These are phyloP conservation scores for Hafferia zeledoni DNA, from an alignment of 2,797 vertebrate genomes.

Conservation along the genomic window DNA sequence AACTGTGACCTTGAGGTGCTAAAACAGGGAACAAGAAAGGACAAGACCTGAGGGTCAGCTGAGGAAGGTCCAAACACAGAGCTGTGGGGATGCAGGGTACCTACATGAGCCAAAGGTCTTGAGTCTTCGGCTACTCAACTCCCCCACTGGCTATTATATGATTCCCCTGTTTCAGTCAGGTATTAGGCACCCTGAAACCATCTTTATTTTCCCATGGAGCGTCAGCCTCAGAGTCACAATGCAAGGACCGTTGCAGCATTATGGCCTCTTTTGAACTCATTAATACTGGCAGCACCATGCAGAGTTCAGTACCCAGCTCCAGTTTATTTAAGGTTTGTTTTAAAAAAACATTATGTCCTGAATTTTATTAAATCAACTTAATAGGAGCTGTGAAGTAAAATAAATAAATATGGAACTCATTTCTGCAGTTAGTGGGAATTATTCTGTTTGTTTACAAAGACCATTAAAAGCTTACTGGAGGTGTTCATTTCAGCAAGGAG, in stretches of 20 bases:
- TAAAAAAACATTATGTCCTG: constrained; percentile 44
- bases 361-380: constrained; percentile 74
- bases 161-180: background rate
- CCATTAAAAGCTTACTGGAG: constrained; percentile 64
- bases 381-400: constrained; percentile 66
- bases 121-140: background rate
- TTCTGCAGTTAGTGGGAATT: constrained; percentile 69
- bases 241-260: background rate
- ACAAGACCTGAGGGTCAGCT: background rate
- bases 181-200: background rate
- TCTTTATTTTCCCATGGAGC: background rate
- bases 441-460: constrained; percentile 70
- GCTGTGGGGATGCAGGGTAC: fast-evolving
- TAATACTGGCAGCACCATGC: background rate
- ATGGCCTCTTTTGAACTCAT: constrained; percentile 18
- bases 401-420: constrained; percentile 73
- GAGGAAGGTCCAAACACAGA: background rate
- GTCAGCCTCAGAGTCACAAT: background rate
- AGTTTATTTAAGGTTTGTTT: constrained; percentile 65
- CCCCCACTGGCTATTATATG: fast-evolving
- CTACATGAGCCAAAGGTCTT: background rate
- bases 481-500: constrained; percentile 71
- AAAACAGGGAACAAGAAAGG: background rate
- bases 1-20: background rate
- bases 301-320: constrained; percentile 31